Evolutionary conservation across 1,140 invertebrate species (phyloP).

Genomic region (Rhyzopertha dominica): DNA sequence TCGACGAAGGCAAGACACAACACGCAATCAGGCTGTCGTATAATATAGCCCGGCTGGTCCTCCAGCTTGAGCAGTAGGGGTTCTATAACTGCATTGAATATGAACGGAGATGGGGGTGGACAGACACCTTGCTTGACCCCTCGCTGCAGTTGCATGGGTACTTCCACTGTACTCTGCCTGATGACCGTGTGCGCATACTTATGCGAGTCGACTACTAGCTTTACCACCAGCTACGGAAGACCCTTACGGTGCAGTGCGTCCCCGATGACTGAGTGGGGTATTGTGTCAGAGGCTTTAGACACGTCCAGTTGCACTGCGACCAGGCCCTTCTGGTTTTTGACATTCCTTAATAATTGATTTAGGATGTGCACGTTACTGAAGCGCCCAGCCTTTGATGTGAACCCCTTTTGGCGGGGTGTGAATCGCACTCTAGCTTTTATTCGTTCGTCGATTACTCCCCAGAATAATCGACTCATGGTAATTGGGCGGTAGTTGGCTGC

Average conservation of each 20-base stretch:
- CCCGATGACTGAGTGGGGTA: slow-evolving; percentile 26
- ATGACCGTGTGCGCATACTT: too few relatives aligned
- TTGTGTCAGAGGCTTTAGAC: slow-evolving; percentile 40
- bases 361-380: slow-evolving; percentile 21
- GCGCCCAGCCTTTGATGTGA: slow-evolving; percentile 20
- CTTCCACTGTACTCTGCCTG: too few relatives aligned
- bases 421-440: not conserved
- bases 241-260: slow-evolving; percentile 10
- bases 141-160: slow-evolving; percentile 22
- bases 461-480: slow-evolving; percentile 3
- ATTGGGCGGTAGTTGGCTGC: slow-evolving; percentile 8
- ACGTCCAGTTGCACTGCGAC: slow-evolving; percentile 24
- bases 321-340: slow-evolving; percentile 6
- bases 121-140: slow-evolving; percentile 47
- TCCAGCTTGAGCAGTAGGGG: slow-evolving; percentile 18
- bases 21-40: slow-evolving; percentile 1
- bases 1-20: slow-evolving; percentile 38
- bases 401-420: slow-evolving; percentile 25
- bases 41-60: slow-evolving; percentile 9
- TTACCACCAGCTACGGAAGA: slow-evolving; percentile 24
- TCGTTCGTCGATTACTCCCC: slow-evolving; percentile 5
- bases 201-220: slow-evolving; percentile 5
- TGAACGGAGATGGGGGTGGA: slow-evolving; percentile 36
- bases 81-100: slow-evolving; percentile 43
- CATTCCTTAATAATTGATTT: slow-evolving; percentile 4